phyloP scores from a whole-genome alignment of 2,797 vertebrate genomes.

The Esox masquinongy region DNA sequence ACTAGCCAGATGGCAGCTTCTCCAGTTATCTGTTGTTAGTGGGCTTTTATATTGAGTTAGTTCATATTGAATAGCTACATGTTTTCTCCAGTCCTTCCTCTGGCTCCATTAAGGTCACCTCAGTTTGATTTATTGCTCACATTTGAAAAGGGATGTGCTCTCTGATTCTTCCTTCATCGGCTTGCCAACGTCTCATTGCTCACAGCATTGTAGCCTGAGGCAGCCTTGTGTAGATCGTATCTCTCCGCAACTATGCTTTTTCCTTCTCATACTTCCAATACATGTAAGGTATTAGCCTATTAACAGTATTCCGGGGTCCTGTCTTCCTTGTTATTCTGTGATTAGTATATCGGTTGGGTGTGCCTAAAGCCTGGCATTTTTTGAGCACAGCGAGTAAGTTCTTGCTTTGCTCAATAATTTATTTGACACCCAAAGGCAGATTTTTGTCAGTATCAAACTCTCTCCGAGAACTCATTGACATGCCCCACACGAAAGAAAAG shows the following conservation, averaged over 20 bases:
- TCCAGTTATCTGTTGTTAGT: background rate
- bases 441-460: background rate
- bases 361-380: conserved; percentile 5
- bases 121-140: conserved; percentile 51
- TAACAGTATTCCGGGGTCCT: background rate
- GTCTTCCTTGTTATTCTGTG: background rate
- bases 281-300: background rate
- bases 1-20: background rate
- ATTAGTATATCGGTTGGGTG: background rate
- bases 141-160: conserved; percentile 28
- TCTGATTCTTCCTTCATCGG: conserved; percentile 27
- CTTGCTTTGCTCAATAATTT: background rate
- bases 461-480: background rate
- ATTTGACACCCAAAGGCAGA: background rate
- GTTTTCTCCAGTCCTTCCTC: conserved; percentile 23
- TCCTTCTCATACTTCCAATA: background rate
- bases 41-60: background rate
- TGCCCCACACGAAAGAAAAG: background rate
- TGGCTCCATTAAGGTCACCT: conserved; percentile 53
- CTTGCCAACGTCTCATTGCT: conserved; percentile 12
- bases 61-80: conserved; percentile 25
- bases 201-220: conserved; percentile 20
- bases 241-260: conserved; percentile 13
- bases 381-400: background rate
- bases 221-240: background rate